phyloP scores from a whole-genome alignment of 2,113 vertebrate genomes.

The Corapipo altera region DNA sequence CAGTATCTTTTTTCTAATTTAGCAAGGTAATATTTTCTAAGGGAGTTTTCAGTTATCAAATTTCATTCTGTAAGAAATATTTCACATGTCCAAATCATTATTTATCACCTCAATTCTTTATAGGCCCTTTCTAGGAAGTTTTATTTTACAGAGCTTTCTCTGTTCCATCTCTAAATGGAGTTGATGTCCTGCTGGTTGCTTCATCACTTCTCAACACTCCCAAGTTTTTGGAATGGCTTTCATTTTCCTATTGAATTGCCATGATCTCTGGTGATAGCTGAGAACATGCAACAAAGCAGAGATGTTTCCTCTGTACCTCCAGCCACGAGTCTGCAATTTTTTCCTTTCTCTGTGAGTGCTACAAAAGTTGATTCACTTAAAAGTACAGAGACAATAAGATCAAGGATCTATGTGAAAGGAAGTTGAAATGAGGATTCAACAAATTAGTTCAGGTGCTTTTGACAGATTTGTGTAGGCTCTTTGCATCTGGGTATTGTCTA shows the following conservation, averaged over 20 bases:
- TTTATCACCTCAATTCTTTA: background rate
- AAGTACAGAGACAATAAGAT: background rate
- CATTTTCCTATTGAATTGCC: background rate
- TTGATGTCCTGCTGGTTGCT: background rate
- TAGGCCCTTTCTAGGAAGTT: background rate
- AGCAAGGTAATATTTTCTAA: background rate
- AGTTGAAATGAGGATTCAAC: background rate
- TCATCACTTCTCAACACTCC: background rate
- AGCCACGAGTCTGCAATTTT: background rate
- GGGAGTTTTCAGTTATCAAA: background rate
- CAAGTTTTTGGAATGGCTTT: background rate
- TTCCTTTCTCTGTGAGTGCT: background rate
- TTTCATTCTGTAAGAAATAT: background rate
- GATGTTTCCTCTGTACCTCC: background rate
- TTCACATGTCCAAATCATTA: background rate
- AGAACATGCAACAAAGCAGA: background rate
- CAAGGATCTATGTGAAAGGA: background rate
- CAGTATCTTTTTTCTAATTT: background rate
- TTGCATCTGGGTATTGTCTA: background rate
- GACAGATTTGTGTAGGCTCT: background rate
- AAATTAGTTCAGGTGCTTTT: background rate
- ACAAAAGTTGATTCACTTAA: background rate
- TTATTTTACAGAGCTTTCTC: background rate
- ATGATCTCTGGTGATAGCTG: background rate
- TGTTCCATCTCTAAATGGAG: background rate